A percentile compares a stretch with the other conserved stretches of the same genome.
Evolutionary conservation across 35 echinoderm and acorn worm species (phyloP).

Genomic region (Apostichopus parvimensis): DNA sequence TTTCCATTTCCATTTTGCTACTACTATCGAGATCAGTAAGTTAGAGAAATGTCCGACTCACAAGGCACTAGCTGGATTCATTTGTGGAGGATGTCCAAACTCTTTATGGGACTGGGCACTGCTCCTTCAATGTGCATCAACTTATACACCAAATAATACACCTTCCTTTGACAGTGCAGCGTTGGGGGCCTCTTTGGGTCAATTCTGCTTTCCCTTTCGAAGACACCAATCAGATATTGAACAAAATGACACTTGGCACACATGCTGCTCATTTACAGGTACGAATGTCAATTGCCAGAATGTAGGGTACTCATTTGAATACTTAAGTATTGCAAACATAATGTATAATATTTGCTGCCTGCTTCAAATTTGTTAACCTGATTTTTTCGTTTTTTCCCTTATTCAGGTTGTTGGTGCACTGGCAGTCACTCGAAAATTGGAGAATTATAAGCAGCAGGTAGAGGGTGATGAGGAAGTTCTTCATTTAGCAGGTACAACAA

Average conservation of each 20-base stretch:
- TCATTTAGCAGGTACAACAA: background rate
- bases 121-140: constrained; percentile 63
- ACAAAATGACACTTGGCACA: constrained; percentile 38
- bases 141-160: constrained; percentile 39
- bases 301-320: too few species aligned
- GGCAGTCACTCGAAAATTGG: background rate
- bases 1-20: constrained; percentile 2
- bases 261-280: constrained; percentile 41
- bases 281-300: background rate
- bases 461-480: background rate
- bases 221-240: constrained; percentile 39
- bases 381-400: background rate
- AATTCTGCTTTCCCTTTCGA: constrained; percentile 63
- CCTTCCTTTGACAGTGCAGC: constrained; percentile 46
- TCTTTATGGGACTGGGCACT: constrained; percentile 54
- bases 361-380: too few species aligned
- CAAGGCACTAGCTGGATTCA: constrained; percentile 23
- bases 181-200: constrained; percentile 66
- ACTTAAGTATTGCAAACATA: background rate
- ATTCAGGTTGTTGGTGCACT: background rate
- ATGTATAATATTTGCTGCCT: too few species aligned
- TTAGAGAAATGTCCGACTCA: constrained; percentile 1
- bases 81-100: constrained; percentile 48
- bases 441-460: background rate
- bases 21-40: constrained; percentile 31